These are phyloP conservation scores for Periphyllus acericola DNA, from an alignment of 2,888 invertebrate genomes.

Conservation along the genomic window DNA sequence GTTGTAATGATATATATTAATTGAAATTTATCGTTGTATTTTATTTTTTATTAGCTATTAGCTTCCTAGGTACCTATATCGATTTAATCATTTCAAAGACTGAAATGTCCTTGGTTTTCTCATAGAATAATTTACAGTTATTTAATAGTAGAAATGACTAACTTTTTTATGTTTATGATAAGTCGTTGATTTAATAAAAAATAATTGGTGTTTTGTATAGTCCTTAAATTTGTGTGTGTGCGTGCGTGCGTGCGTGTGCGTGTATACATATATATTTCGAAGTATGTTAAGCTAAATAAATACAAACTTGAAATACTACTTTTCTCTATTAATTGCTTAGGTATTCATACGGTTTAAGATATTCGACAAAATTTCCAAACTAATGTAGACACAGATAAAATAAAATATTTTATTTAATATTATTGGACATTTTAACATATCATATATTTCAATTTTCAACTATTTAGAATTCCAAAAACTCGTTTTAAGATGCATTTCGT, in stretches of 20 bases:
- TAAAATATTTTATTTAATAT: not conserved
- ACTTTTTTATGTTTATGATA: too few relatives aligned
- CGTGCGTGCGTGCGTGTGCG: too few relatives aligned
- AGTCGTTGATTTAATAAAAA: too few relatives aligned
- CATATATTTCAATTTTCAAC: not conserved
- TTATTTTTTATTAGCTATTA: not conserved
- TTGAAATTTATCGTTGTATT: not conserved
- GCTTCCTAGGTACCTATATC: too few relatives aligned
- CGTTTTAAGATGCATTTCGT: not conserved
- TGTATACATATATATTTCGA: too few relatives aligned
- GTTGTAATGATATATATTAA: not conserved
- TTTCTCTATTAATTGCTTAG: not conserved
- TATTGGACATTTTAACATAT: not conserved
- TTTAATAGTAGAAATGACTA: too few relatives aligned
- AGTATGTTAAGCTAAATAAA: not conserved
- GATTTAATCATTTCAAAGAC: too few relatives aligned
- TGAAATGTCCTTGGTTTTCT: too few relatives aligned
- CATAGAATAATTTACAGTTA: too few relatives aligned
- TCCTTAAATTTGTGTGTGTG: too few relatives aligned
- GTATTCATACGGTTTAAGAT: not conserved
- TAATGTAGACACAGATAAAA: not conserved
- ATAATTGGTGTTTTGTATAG: too few relatives aligned
- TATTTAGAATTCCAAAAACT: constrained; percentile 8
- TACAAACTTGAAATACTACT: not conserved
- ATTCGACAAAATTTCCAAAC: not conserved